Evolutionary conservation across 2,797 vertebrate species (phyloP), one percentile per base, ranked within the genome.

Genomic region (Megaceryle alcyon): DNA sequence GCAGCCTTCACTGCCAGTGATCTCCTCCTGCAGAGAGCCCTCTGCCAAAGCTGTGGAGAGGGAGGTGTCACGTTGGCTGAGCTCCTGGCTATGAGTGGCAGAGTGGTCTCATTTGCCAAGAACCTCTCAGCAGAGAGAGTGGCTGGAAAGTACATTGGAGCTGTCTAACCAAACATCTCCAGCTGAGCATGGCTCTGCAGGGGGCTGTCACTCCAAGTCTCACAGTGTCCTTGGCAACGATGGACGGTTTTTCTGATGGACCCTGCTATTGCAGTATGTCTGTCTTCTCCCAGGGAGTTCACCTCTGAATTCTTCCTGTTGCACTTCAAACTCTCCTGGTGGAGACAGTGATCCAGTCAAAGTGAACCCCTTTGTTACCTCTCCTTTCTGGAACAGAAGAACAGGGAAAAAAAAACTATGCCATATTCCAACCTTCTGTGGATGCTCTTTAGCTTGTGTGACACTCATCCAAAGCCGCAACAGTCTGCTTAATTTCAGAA

Each of bases 61-160:
- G 71, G 65, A 71, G 70, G 31, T 89, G 86, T 39, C 23, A 22
- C 51, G 46, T 65, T 81, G 87, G 79, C 87, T 46, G 69, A 69
- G 94, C 71, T 89, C 61, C 82, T 91, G 91, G 66, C 20, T 51
- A 3, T 88, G 86, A 94, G 69, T 92, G 92, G 65, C 89, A 90
- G 66, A 14, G 29, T 56, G 41, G 9, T 31, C 59, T 91, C 54
- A 1, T 59, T 33, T 95, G 72, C 89, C 86, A 83, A 79, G 90
- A 93, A 53, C 65, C 15, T 86, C 94, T 94, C 86, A 90, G 90
- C 46, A 83, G 46, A 91, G 61, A 17, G 10, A 33, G 72, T 17
- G 91, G 61, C 86, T 75, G 89, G 33, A 65, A 68, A 75, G 61
- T n/a, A 49, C 37, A 8, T 14, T 56, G 69, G 82, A 16, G 46